A percentile compares a stretch with the other conserved stretches of the same genome.
These are phyloP conservation scores for Halichondria panicea DNA, from an alignment of 37 sponge, comb jelly and placozoan genomes.

Conservation along the genomic window DNA sequence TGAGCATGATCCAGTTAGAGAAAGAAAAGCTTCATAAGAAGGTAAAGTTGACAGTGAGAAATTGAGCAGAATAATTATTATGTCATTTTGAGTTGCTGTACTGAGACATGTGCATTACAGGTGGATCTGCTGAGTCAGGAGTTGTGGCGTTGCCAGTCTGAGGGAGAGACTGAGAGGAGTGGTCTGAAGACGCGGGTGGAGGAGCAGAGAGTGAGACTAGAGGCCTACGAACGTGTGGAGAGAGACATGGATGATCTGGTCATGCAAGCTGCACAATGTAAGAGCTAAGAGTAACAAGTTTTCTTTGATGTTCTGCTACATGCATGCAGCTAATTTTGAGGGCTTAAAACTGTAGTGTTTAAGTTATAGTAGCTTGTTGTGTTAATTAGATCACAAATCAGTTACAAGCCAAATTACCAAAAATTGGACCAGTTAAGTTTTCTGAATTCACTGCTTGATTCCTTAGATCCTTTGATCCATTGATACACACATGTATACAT, in stretches of 20 bases:
- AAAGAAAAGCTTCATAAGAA: slow-evolving; percentile 48
- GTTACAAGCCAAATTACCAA: not conserved
- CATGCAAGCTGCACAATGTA: slow-evolving; percentile 85
- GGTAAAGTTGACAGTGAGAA: slow-evolving; percentile 2
- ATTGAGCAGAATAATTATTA: not conserved
- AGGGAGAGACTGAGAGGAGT: slow-evolving; percentile 2
- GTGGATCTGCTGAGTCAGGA: slow-evolving; percentile 60
- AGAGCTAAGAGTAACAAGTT: too few species aligned
- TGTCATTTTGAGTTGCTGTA: not conserved
- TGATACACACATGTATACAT: too few species aligned
- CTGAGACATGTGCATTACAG: not conserved
- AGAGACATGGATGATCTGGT: slow-evolving; percentile 86
- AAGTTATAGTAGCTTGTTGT: too few species aligned
- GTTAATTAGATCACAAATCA: not conserved
- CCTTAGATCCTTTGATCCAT: too few species aligned
- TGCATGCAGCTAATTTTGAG: too few species aligned
- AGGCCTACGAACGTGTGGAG: slow-evolving; percentile 79
- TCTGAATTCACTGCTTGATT: too few species aligned
- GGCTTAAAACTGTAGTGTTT: too few species aligned
- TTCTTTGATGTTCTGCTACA: too few species aligned
- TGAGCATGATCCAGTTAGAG: slow-evolving; percentile 59
- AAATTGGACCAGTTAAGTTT: not conserved
- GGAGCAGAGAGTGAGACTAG: slow-evolving; percentile 42
- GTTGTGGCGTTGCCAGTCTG: slow-evolving; percentile 15
- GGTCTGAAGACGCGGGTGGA: slow-evolving; percentile 55